Evolutionary conservation across 2,113 vertebrate species (phyloP), one percentile per base, ranked within the genome.

Genomic region (Coreoperca whiteheadi): DNA sequence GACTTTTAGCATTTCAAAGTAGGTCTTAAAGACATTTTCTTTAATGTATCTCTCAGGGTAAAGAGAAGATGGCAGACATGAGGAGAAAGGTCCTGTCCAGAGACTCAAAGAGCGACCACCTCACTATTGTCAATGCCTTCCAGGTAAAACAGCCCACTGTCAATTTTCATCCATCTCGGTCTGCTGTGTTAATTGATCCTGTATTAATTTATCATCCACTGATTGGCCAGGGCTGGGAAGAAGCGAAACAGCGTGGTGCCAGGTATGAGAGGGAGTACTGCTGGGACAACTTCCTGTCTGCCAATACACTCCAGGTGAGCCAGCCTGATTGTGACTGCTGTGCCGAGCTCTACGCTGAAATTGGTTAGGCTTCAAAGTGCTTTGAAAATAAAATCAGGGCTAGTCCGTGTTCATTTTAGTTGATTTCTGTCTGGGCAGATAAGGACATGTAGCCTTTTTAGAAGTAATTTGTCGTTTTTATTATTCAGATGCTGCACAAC

Each of bases 241-340:
- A 98, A 70, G 96, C 97, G 0, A 97, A 96, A 28, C 90, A 89
- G 0, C 93, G 94, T 34, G 97, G 98, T 8, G 95, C 94, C 92
- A 95, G 96, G 91, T 95, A 86, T 16, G 98, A 99, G 91, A 96
- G 95, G 60, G 97, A 99, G 25, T 99, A 95, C 87, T 99, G 98
- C 93, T 99, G 98, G 98, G 97, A 99, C 0, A 96, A 98, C 91
- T 99, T 99, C 90, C 95, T 99, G 41, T 99, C 98, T 83, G 91
- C 97, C 79, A 99, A 97, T 54, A 99, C 97, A 0, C 94, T 99
- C 16, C 97, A 99, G 97, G 98, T 99, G 79, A 96, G 92, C 30
- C 18, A 11, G 37, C 46, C 43, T 54, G 61, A 69, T 60, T 39
- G 20, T 9, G 8, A 25, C 2, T 61, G 20, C 43, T 28, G 5